Base-by-base conservation (phyloP, 1,140 invertebrate genomes). In the Eurosta solidaginis region DNA sequence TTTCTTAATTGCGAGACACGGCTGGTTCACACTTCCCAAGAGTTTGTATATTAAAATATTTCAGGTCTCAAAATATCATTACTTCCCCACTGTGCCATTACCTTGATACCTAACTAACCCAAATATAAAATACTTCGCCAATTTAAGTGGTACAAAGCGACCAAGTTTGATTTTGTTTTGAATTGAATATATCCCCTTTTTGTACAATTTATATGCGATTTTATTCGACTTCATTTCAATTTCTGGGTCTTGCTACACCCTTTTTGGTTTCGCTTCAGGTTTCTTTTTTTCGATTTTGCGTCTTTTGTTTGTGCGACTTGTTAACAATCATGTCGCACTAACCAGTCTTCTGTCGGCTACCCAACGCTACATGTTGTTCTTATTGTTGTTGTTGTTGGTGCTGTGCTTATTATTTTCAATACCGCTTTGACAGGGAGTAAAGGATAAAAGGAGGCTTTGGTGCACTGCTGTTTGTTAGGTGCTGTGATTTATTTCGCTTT, bases 301-400 rank as follows among this genome's bases (percentile, higher is more conserved):
- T 68, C 59, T 68, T 68, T 68, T 68, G 59, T 68, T 40, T 68
- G 59, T 40, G 59, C 17, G 59, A 68, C 59, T 68, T 68, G 59
- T 68, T 68, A 68, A 68, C 59, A 68, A 68, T 36, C 59, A 68
- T 68, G 59, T 68, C 59, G 59, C 59, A 27, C 59, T 40, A 68
- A 68, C 59, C 59, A 68, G 59, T 68, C 59, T n/a, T n/a, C n/a
- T 68, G n/a, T 12, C 59, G 27, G 59, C 59, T 68, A 68, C 59
- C 59, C 59, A 7, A 40, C 14, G 33, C 10, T 68, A 17, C 22
- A 68, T 40, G 33, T 36, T 36, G 54, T n/a, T n/a, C n/a, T n/a
- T n/a, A n/a, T n/a, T n/a, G n/a, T n/a, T n/a, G n/a, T n/a, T n/a
- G n/a, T n/a, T n/a, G 29, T 14, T 63, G 17, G 27, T 68, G 59